Evolutionary conservation across 2,113 vertebrate species (phyloP), one percentile per base, ranked within the genome.

Genomic region (Suncus etruscus): DNA sequence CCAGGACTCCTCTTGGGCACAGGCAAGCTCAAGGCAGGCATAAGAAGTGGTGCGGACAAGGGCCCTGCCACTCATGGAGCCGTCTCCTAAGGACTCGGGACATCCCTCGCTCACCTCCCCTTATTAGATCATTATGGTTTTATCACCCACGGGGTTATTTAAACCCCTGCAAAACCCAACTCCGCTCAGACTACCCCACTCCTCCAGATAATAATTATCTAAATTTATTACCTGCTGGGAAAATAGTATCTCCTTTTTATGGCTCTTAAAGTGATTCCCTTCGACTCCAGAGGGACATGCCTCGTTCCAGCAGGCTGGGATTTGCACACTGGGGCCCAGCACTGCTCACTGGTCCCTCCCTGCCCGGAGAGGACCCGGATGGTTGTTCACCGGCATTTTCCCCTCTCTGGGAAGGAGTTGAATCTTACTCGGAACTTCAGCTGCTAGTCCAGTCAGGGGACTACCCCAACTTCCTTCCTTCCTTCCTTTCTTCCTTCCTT

Each of bases 341-440:
- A 65, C 81, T 79, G 45, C 50, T 95, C 89, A 87, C 90, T 86
- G 51, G 93, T 77, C 91, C 95, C 87, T 88, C 81, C 90, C 86
- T 83, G 86, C 93, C 94, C 93, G 84, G 58, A 81, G 72, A 90
- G 91, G 91, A 88, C 90, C 91, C 80, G 74, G 92, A 90, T 95
- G 83, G 83, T 90, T 45, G 45, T 75, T 84, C 58, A 69, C 83
- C 69, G 77, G 84, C 89, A 86, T 78, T 94, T 94, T 84, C 86
- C 88, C 93, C 69, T 79, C 31, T 66, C 95, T 90, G 91, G 94
- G 88, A 96, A 95, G 94, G 65, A 89, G 77, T 50, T 93, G 91
- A 93, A 90, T 83, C 88, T 82, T 91, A 8, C 92, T 93, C 78
- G 81, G 95, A 96, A 94, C 54, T 77, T 95, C 83, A 94, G 87